Evolutionary conservation across 2,113 vertebrate genomes (phyloP).

Genomic region (Hippoglossus stenolepis): DNA sequence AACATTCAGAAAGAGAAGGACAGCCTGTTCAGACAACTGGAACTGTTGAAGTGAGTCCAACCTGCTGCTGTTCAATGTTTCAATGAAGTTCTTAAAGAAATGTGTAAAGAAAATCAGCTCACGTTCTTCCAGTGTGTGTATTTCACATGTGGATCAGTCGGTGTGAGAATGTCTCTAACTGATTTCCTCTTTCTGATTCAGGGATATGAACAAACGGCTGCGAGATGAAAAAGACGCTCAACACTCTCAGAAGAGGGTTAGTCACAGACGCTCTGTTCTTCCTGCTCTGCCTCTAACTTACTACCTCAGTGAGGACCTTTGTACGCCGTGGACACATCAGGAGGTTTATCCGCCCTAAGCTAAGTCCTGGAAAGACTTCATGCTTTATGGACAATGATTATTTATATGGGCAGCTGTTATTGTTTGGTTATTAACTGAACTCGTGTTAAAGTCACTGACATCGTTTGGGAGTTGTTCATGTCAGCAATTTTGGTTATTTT

Average conservation of each 20-base stretch:
- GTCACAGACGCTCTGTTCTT: constrained; percentile 80
- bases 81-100: neutral
- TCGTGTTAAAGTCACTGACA: constrained; percentile 21
- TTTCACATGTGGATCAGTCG: neutral
- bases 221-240: constrained; percentile 92
- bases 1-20: constrained; percentile 98
- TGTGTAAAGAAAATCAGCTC: neutral
- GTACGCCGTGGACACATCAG: constrained; percentile 69
- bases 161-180: neutral
- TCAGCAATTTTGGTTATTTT: constrained; percentile 30
- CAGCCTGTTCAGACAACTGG: constrained; percentile 92
- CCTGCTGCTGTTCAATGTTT: neutral
- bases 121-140: neutral
- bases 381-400: constrained; percentile 45
- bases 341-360: constrained; percentile 77
- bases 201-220: constrained; percentile 94
- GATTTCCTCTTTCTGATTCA: constrained; percentile 64
- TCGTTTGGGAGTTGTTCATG: constrained; percentile 4
- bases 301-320: constrained; percentile 81
- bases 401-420: constrained; percentile 41
- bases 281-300: constrained; percentile 70
- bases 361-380: constrained; percentile 33
- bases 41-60: constrained; percentile 88
- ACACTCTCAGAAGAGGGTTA: constrained; percentile 89
- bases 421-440: constrained; percentile 43